Evolutionary conservation across 1,140 invertebrate genomes (phyloP), one percentile per base, ranked within the genome.

Genomic region (Trichoplusia ni): DNA sequence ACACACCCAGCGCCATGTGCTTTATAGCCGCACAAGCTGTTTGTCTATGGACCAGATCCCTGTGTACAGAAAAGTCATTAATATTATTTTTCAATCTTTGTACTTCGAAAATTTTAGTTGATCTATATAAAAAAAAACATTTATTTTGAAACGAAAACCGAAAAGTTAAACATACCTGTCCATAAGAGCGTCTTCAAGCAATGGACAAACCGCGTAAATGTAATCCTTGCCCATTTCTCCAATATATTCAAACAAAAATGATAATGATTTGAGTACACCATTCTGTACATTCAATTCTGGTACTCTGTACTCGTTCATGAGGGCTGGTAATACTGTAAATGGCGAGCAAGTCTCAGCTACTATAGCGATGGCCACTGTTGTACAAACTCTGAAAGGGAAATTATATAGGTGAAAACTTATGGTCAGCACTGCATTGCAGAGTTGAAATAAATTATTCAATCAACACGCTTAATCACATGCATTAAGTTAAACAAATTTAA

Each of bases 161-260:
- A n/a, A n/a, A 14, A 16, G n/a, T n/a, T n/a, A 42, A 67, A n/a
- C n/a, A 84, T 91, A 97, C 96, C 97, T 95, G 89, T 99, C 99
- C 98, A 99, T 99, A 0, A 99, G 93, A 7, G 99, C 99, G 92
- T 99, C 99, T 92, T 99, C 98, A 1, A 99, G 91, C n/a, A 99
- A 91, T 0, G 99, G 98, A 42, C 98, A 98, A 0, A 99, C 98
- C 5, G 99, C 98, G 83, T 99, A 99, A 73, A 99, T 99, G 79
- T 99, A 99, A 93, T 99, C 99, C 91, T 99, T 99, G 4, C 98
- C 98, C 99, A 99, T 99, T 92, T 99, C 99, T 2, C 99, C 99
- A 77, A 99, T 99, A 76, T 99, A 99, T 89, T 99, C 99, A 85
- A 99, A 99, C 70, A 99, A 93, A 90, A 99, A 99, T 0, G 98